Percentiles rank a stretch among this genome's conserved stretches.
These are phyloP conservation scores for Mimas tiliae DNA, from an alignment of 2,888 invertebrate species.

Conservation along the genomic window DNA sequence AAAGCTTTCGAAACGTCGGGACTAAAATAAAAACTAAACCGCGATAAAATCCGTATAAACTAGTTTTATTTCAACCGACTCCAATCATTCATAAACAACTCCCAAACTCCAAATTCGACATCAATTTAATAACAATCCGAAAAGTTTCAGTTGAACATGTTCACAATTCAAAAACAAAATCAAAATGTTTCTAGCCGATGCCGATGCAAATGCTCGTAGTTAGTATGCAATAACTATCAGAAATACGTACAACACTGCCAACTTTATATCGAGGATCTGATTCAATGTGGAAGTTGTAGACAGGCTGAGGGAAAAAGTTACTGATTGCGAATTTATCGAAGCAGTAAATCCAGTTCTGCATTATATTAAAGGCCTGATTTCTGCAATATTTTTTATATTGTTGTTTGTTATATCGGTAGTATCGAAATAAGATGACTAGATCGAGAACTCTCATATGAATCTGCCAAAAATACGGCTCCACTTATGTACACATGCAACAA, in stretches of 20 bases:
- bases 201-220: neutral
- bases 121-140: conserved; percentile 2
- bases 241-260: neutral
- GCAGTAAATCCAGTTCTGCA: neutral
- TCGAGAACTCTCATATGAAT: too few relatives aligned
- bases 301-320: neutral
- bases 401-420: too few relatives aligned
- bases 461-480: too few relatives aligned
- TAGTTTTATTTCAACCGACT: too few relatives aligned
- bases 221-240: neutral
- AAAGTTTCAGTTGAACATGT: neutral
- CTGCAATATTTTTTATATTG: too few relatives aligned
- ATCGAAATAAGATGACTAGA: too few relatives aligned
- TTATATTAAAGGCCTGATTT: neutral
- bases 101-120: neutral
- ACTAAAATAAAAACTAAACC: too few relatives aligned
- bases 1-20: too few relatives aligned
- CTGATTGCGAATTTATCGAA: neutral
- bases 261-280: neutral
- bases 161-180: neutral
- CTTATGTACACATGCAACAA: too few relatives aligned
- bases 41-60: too few relatives aligned
- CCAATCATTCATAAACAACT: neutral
- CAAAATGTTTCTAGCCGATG: neutral
- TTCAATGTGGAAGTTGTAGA: neutral